phyloP scores from a whole-genome alignment of 2,797 vertebrate species.

The Artibeus lituratus region DNA sequence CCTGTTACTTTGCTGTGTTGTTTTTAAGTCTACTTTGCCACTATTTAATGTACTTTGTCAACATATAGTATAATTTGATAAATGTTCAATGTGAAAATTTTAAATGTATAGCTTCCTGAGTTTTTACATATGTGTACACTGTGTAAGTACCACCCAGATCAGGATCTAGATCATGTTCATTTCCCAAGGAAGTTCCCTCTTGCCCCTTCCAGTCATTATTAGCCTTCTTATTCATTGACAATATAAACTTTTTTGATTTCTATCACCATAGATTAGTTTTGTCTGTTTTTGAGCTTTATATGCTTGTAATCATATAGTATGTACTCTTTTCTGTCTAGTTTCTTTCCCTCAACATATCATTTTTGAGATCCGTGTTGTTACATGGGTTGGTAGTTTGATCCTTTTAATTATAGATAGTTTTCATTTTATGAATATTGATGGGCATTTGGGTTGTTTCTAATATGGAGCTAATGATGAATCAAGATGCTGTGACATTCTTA shows the following conservation, averaged over 20 bases:
- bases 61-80: no score
- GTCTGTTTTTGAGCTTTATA: background rate
- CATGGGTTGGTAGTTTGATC: background rate
- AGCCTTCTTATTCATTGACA: background rate
- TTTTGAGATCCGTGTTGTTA: background rate
- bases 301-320: background rate
- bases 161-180: background rate
- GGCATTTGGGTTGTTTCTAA: background rate
- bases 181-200: background rate
- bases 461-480: conserved; percentile 16
- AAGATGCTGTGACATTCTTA: background rate
- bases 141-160: background rate
- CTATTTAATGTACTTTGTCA: background rate
- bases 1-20: background rate
- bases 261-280: background rate
- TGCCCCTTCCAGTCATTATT: background rate
- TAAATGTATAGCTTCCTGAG: background rate
- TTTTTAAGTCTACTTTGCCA: background rate
- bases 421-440: background rate
- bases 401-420: background rate
- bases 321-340: background rate
- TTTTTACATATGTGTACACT: background rate
- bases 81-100: background rate
- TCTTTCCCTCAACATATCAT: background rate
- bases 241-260: background rate